A percentile compares a stretch with the other conserved stretches of the same genome.
These are phyloP conservation scores for Crocallis elinguaria DNA, from an alignment of 2,888 invertebrate genomes.

Conservation along the genomic window DNA sequence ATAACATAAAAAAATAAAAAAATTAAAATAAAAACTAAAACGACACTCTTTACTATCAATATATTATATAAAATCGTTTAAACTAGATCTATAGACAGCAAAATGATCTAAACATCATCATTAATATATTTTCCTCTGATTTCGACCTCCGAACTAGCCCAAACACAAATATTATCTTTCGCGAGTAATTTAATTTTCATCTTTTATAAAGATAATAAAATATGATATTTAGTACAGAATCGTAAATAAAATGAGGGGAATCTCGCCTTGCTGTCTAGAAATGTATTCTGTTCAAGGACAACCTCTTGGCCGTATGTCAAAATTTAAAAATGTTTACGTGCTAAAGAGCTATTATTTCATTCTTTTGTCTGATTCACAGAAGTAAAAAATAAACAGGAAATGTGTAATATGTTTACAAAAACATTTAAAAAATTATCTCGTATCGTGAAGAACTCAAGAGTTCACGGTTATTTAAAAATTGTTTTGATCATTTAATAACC, in stretches of 20 bases:
- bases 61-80: too few relatives aligned
- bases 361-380: conserved; percentile 10
- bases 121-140: background rate
- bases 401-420: background rate
- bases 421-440: background rate
- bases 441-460: background rate
- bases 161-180: conserved; percentile 13
- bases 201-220: background rate
- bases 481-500: too few relatives aligned
- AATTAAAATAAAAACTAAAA: too few relatives aligned
- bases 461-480: conserved; percentile 12
- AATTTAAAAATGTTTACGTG: conserved; percentile 51
- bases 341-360: conserved; percentile 42
- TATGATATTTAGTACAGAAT: conserved; percentile 1
- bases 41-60: too few relatives aligned
- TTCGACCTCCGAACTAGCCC: background rate
- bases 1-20: too few relatives aligned
- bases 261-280: conserved; percentile 66
- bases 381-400: conserved; percentile 18
- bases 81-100: too few relatives aligned
- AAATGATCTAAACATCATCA: too few relatives aligned
- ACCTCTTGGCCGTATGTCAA: conserved; percentile 64
- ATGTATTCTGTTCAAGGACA: conserved; percentile 63
- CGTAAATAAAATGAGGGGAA: conserved; percentile 34
- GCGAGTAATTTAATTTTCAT: background rate